A percentile compares a stretch with the other conserved stretches of the same genome.
Evolutionary conservation across 1,140 invertebrate species (phyloP).

Genomic region (Pseudoatta argentina): DNA sequence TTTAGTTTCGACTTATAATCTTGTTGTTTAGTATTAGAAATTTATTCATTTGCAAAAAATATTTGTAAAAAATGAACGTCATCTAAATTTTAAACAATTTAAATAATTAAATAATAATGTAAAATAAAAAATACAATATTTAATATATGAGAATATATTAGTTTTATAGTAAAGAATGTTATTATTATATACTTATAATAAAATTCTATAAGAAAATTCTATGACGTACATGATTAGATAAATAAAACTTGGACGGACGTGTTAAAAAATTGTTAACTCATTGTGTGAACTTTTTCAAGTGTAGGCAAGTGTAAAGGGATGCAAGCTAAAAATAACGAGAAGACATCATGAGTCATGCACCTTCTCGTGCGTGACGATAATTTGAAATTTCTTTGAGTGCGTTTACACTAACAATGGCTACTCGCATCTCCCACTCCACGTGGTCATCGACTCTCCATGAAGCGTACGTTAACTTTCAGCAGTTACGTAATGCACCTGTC

Average conservation of each 20-base stretch:
- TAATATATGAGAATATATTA: not conserved
- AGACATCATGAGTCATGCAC: slow-evolving; percentile 47
- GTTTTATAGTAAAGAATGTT: not conserved
- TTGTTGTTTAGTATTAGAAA: not conserved
- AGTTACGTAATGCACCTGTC: slow-evolving; percentile 50
- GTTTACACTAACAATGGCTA: slow-evolving; percentile 28
- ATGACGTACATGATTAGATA: not conserved
- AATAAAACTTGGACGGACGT: too few species aligned
- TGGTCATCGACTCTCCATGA: not conserved
- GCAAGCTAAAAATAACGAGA: slow-evolving; percentile 19
- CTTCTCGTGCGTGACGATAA: slow-evolving; percentile 20
- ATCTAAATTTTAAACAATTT: not conserved
- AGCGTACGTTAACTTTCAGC: slow-evolving; percentile 16
- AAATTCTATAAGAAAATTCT: not conserved
- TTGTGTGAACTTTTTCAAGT: not conserved
- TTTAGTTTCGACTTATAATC: too few species aligned
- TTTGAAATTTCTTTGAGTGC: slow-evolving; percentile 31
- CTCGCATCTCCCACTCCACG: slow-evolving; percentile 8
- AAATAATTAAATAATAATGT: not conserved
- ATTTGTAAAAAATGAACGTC: not conserved
- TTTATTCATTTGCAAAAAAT: not conserved
- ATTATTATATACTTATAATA: not conserved
- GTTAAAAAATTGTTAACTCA: not conserved
- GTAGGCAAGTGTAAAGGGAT: not conserved
- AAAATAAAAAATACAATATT: not conserved